Percentiles rank a stretch among this genome's conserved stretches.
phyloP scores from a whole-genome alignment of 2,113 vertebrate species.

The Nibea albiflora region DNA sequence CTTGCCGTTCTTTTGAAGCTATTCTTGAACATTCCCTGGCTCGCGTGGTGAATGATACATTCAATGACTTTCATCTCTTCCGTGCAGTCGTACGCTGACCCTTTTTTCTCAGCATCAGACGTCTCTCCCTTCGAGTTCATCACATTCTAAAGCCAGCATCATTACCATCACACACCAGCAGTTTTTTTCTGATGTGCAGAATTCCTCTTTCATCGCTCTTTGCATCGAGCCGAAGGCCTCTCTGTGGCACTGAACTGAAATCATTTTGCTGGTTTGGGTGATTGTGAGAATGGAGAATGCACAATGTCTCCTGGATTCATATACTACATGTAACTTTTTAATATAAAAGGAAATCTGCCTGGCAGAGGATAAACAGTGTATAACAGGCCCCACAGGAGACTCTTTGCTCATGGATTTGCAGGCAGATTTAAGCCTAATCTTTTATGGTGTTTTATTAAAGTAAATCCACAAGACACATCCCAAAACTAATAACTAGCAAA shows the following conservation, averaged over 20 bases:
- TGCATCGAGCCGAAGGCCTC: not conserved
- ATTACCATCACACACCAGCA: slow-evolving; percentile 12
- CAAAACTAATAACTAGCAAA: no score
- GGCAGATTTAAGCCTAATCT: not conserved
- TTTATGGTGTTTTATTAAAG: not conserved
- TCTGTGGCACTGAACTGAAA: slow-evolving; percentile 1
- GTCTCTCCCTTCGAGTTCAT: slow-evolving; percentile 7
- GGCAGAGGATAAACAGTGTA: not conserved
- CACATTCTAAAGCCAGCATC: not conserved
- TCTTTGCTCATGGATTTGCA: not conserved
- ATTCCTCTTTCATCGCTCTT: not conserved
- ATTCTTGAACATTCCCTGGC: slow-evolving; percentile 21
- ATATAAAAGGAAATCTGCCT: not conserved
- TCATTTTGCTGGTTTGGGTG: not conserved
- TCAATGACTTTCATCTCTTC: slow-evolving; percentile 65
- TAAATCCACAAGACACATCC: no score
- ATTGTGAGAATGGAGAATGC: not conserved
- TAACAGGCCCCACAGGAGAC: not conserved
- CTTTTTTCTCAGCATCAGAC: slow-evolving; percentile 29
- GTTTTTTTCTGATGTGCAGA: not conserved
- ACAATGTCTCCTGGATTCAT: not conserved
- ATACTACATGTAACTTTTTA: not conserved
- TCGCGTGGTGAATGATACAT: slow-evolving; percentile 36
- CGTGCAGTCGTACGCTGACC: slow-evolving; percentile 30
- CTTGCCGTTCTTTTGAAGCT: slow-evolving; percentile 58